phyloP scores from a whole-genome alignment of 2,888 invertebrate genomes.

The Nymphalis c-album region DNA sequence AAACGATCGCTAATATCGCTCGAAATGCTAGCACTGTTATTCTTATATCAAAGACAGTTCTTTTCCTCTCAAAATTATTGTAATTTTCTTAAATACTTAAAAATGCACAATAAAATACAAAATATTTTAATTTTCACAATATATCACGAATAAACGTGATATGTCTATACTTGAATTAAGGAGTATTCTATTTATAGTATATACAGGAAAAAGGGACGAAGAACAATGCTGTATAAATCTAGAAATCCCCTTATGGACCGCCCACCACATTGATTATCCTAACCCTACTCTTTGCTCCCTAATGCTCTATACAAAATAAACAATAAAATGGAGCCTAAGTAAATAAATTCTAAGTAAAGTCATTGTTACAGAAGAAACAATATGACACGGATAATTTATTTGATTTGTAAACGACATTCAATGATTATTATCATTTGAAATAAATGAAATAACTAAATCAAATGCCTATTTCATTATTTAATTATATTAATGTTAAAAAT shows the following conservation, averaged over 20 bases:
- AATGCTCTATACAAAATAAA: constrained; percentile 67
- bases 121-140: neutral
- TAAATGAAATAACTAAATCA: no score
- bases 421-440: no score
- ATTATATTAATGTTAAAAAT: no score
- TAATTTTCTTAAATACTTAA: constrained; percentile 45
- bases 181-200: neutral
- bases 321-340: constrained; percentile 60
- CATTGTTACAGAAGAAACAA: constrained; percentile 70
- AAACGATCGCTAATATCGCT: constrained; percentile 60
- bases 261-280: constrained; percentile 67
- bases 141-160: neutral
- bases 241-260: constrained; percentile 63
- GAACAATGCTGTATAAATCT: constrained; percentile 66
- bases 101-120: neutral
- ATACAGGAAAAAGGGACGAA: constrained; percentile 48
- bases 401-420: neutral
- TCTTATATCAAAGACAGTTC: constrained; percentile 55
- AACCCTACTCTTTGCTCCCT: constrained; percentile 61
- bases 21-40: constrained; percentile 67
- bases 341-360: constrained; percentile 47
- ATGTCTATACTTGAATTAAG: neutral
- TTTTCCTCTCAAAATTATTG: constrained; percentile 63
- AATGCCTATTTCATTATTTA: neutral
- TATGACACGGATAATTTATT: constrained; percentile 49